Base-by-base conservation (phyloP, 2,888 invertebrate species). In the Amphipoea oculea region DNA sequence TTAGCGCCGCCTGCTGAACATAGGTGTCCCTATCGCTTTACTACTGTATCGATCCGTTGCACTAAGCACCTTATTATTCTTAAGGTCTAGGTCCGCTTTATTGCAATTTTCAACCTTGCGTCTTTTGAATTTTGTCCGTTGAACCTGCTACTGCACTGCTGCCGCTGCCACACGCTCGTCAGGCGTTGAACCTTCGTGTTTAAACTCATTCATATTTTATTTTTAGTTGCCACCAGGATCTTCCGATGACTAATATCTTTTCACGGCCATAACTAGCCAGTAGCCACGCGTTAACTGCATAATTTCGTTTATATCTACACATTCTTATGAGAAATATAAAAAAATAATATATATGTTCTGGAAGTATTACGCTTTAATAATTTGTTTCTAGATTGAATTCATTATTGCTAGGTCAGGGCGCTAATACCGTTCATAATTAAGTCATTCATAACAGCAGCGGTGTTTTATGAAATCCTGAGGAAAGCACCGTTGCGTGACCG, bases 11-110 rank as follows among this genome's bases (percentile, higher is more conserved):
- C 94, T 94, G 94, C 94, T 93, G 93, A 93, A 93, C 93, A 92
- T 93, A 92, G 90, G 90, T 92, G 93, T 92, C 93, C 94, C 93
- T 94, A 92, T 92, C 90, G 94, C 92, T 92, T 92, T 91, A 88
- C 93, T 93, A 91, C 92, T 93, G 91, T 96, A 97, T 97, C 93
- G 97, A 96, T 96, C 96, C 93, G 89, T 86, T 96, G 95, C 95
- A 96, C 92, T 92, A 91, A 92, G 91, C 92, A 93, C 91, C 89
- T 91, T 78, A 68, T 81, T 90, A 91, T 90, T 89, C 86, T 89
- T 82, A 86, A 91, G 85, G 88, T 90, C 90, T 89, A 89, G 81
- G 85, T 86, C 86, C 83, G 73, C 69, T 80, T 83, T 82, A 83
- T 89, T 79, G 73, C 80, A 54, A 82, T 81, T 78, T 83, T 80